phyloP scores from a whole-genome alignment of 2,797 vertebrate genomes.

The Myotis findleyi region DNA sequence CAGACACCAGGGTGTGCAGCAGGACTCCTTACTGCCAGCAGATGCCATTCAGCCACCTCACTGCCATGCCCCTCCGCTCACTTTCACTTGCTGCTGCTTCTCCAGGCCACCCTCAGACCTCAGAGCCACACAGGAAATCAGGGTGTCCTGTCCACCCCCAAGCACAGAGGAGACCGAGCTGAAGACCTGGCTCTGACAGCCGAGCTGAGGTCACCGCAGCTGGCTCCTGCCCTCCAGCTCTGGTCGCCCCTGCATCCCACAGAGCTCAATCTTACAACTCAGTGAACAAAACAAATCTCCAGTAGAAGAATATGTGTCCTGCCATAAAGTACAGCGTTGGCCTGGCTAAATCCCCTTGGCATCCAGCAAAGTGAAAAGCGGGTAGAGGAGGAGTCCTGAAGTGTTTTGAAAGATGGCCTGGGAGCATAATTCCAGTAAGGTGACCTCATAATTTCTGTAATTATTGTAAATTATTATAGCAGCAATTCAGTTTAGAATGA shows the following conservation, averaged over 20 bases:
- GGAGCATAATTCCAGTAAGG: neutral
- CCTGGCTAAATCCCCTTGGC: neutral
- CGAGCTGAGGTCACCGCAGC: neutral
- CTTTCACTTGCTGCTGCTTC: neutral
- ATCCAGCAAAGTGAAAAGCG: neutral
- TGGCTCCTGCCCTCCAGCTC: neutral
- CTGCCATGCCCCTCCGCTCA: neutral
- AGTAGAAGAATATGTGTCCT: neutral
- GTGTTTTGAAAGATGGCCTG: slow-evolving; percentile 31
- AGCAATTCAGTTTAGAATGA: slow-evolving; percentile 20
- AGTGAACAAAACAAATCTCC: neutral
- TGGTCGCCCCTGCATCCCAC: neutral
- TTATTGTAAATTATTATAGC: neutral
- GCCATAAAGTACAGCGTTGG: neutral
- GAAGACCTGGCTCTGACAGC: neutral
- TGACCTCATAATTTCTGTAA: slow-evolving; percentile 43
- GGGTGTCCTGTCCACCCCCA: neutral
- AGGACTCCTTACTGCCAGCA: neutral
- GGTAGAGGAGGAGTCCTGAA: neutral
- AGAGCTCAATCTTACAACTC: neutral
- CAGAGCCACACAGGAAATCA: neutral
- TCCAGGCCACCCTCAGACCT: neutral
- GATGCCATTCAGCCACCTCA: neutral
- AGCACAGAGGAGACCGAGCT: neutral
- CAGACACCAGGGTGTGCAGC: neutral